Percentiles rank a stretch among this genome's conserved stretches.
Evolutionary conservation across 1,140 invertebrate genomes (phyloP).

Genomic region (Heliconius hermathena): DNA sequence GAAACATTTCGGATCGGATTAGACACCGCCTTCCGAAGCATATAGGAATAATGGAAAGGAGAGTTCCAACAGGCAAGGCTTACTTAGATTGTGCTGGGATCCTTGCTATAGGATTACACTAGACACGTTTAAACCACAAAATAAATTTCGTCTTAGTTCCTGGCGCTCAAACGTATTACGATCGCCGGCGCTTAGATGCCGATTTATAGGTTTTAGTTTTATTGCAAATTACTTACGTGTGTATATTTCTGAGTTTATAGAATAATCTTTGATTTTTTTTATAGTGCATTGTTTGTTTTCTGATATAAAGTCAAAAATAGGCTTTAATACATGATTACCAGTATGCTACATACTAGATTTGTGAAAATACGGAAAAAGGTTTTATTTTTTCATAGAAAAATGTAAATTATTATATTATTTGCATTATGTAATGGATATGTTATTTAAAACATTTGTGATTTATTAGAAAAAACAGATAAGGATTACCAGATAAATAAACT

Average conservation of each 20-base stretch:
- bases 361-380: no score
- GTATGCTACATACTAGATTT: no score
- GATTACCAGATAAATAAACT: no score
- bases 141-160: conserved; percentile 36
- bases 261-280: no score
- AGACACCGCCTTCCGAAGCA: conserved; percentile 30
- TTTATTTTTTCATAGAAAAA: no score
- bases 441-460: no score
- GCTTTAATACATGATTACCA: no score
- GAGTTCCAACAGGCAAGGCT: conserved; percentile 32
- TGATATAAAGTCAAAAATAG: no score
- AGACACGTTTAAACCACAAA: conserved; percentile 35
- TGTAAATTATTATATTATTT: no score
- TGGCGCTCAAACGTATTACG: conserved; percentile 30
- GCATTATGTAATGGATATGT: no score
- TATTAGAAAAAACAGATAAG: no score
- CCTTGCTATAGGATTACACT: conserved; percentile 32
- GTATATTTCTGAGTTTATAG: background rate
- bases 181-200: conserved; percentile 22
- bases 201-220: conserved; percentile 25
- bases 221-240: conserved; percentile 2
- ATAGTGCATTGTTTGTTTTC: no score
- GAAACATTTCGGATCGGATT: conserved; percentile 37
- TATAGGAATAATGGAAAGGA: conserved; percentile 35
- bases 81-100: conserved; percentile 38